Percentiles rank a stretch among this genome's conserved stretches.
Evolutionary conservation across 2,113 vertebrate genomes (phyloP).

Genomic region (Mobula hypostoma): DNA sequence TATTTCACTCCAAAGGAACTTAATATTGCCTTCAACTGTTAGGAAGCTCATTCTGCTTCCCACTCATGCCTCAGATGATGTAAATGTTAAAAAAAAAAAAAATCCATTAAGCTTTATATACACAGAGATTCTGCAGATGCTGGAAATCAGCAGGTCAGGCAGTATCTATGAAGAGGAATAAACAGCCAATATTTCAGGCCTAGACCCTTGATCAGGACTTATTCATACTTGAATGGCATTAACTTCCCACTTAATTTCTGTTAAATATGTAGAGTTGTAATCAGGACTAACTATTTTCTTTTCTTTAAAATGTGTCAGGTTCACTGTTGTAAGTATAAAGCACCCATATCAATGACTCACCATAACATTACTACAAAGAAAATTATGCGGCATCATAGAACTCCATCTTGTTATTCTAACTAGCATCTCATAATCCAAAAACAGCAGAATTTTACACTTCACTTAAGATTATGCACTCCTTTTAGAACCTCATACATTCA

Average conservation of each 20-base stretch:
- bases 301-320: background rate
- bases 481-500: too few relatives aligned
- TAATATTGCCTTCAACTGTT: background rate
- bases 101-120: background rate
- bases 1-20: background rate
- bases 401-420: background rate
- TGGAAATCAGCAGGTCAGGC: too few relatives aligned
- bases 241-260: background rate
- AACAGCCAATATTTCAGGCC: too few relatives aligned
- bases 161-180: too few relatives aligned
- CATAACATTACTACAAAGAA: background rate
- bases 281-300: background rate
- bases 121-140: too few relatives aligned
- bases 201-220: too few relatives aligned
- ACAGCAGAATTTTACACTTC: background rate
- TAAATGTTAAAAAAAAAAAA: background rate
- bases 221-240: background rate
- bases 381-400: background rate
- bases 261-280: background rate
- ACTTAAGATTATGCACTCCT: too few relatives aligned
- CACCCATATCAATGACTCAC: background rate
- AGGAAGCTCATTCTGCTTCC: background rate
- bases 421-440: background rate
- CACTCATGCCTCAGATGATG: background rate
- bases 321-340: background rate